Base-by-base conservation (phyloP, 2,888 invertebrate species). In the Tanytarsus gracilentus region DNA sequence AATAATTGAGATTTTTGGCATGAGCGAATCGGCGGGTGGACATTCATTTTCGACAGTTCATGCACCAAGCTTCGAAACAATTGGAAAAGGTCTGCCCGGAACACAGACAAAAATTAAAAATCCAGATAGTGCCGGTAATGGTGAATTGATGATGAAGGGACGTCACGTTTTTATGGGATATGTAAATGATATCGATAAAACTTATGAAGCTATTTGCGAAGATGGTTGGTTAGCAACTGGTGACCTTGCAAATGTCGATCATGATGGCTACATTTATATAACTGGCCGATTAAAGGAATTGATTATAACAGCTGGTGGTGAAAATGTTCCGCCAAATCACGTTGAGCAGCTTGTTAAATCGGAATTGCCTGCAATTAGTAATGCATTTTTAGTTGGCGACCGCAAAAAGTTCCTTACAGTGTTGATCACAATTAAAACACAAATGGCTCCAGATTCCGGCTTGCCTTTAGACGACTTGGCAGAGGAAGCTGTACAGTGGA, bases 141-240 rank as follows among this genome's bases (percentile, higher is more conserved):
- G 90, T 1, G 90, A 91, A 78, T 78, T 94, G 62, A 23, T 39
- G 9, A 16, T 55, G 8, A 27, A 25, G 11, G 95, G 95, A 9
- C 82, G 95, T 25, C 87, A 93, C 69, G 79, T 94, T 6, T 90
- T 90, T 71, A 94, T 95, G 92, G 95, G 95, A 0, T 96, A 96
- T 68, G 76, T 94, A 48, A 76, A 80, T 64, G 72, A 74, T 52
- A 77, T 79, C 39, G 85, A 83, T 62, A 91, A 92, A 73, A 91
- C 92, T 0, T 74, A 72, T 29, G 88, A 85, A 62, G 75, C 86
- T 0, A 71, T 93, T 23, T 89, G 91, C 68, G 77, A 80, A 0
- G 85, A 90, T 0, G 88, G 88, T 11, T 94, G 91, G 90, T 72
- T 95, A 61, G 88, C 86, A 68, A 85, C 90, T 0, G 95, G 95